Evolutionary conservation across 2,113 vertebrate species (phyloP), one percentile per base, ranked within the genome.

Genomic region (Anser brachyrhynchus): DNA sequence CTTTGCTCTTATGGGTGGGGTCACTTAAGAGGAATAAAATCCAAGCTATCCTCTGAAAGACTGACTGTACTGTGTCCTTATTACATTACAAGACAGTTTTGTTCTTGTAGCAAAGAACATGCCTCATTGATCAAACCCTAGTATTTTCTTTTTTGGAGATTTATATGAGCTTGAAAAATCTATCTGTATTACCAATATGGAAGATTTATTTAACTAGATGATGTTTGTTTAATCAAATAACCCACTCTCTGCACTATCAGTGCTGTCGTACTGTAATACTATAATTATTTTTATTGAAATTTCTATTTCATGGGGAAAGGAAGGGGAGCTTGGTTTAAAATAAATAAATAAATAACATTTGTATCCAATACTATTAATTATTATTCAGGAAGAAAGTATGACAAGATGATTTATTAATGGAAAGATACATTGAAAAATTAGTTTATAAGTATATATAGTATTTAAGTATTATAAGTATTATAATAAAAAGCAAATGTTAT

Each of bases 181-280:
- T 8, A 61, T 76, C 18, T 57, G 7, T 67, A 57, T 78, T 49
- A 66, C 44, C 25, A 71, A 76, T 49, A 75, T 31, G 13, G 58
- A 79, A 62, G 54, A 85, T 88, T 69, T 86, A n/a, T 87, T 92
- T 79, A 95, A 95, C 43, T 37, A 41, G 39, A 93, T 82, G 10
- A 70, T 43, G 5, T 77, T 69, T 80, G n/a, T 87, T 87, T 89
- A 96, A 96, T 89, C 58, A 51, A 51, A 82, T 92, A 89, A 46
- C 75, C 16, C 31, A 59, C 23, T 11, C 6, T 91, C 64, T 72
- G 14, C 20, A 55, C 12, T 91, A 35, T 37, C 22, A 1, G 57
- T 84, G 75, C 16, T 75, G 69, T 12, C 28, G 88, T 77, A 43
- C 31, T 23, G 1, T 64, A 91, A 61, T 41, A 43, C 8, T 61